Conservation (phyloP, 2,797 vertebrate species). For the Anas bahamensis region DNA sequence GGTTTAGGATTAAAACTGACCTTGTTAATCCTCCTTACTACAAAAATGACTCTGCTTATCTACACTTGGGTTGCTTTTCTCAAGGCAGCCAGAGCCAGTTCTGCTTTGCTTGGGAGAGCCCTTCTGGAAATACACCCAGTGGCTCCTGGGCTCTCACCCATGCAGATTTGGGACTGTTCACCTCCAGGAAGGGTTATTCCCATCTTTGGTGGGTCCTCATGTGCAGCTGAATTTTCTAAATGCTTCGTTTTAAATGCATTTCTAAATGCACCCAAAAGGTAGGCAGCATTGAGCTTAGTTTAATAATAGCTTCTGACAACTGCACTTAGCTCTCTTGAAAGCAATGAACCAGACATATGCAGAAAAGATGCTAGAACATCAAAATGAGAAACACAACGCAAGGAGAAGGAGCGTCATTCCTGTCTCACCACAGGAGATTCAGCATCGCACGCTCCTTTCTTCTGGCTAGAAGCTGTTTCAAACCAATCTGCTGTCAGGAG, state of each 20-base stretch:
- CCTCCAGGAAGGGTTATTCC: not conserved
- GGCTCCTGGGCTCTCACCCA: not conserved
- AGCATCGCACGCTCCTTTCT: not conserved
- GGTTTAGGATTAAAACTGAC: not conserved
- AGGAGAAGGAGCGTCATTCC: not conserved
- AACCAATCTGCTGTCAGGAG: not conserved
- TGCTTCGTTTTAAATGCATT: not conserved
- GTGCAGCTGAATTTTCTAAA: too few species aligned
- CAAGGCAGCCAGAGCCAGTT: not conserved
- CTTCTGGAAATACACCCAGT: fast-evolving
- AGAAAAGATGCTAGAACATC: not conserved
- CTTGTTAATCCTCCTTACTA: not conserved
- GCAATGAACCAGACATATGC: fast-evolving
- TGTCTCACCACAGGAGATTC: not conserved
- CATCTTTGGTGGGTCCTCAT: not conserved
- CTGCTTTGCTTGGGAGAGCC: not conserved
- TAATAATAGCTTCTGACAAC: not conserved
- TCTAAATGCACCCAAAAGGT: not conserved
- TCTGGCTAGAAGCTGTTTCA: not conserved
- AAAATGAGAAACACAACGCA: not conserved
- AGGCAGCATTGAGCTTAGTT: too few species aligned
- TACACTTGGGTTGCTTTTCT: not conserved
- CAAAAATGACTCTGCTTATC: not conserved
- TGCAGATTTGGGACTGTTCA: not conserved
- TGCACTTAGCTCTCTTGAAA: not conserved